These are phyloP conservation scores for Prolemur simus DNA, from an alignment of 2,113 vertebrate genomes.

Conservation along the genomic window DNA sequence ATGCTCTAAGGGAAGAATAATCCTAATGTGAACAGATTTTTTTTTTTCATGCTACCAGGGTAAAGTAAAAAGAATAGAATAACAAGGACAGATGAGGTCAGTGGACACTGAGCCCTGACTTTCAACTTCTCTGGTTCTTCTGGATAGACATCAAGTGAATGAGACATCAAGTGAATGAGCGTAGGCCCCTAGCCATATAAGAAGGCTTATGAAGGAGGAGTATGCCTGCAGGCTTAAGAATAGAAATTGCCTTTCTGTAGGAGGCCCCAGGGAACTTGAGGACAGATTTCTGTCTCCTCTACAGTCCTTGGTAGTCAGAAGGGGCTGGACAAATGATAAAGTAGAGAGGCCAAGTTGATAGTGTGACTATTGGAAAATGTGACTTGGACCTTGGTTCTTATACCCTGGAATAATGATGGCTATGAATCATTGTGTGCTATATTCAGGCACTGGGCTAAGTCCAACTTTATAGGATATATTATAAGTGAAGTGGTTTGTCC, in stretches of 20 bases:
- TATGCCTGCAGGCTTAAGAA: not conserved
- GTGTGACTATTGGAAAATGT: not conserved
- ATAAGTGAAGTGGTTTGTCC: not conserved
- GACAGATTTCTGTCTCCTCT: not conserved
- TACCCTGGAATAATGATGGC: not conserved
- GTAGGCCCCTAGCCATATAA: not conserved
- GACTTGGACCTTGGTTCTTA: not conserved
- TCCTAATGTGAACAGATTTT: not conserved
- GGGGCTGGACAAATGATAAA: not conserved
- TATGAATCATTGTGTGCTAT: not conserved
- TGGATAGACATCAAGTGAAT: not conserved
- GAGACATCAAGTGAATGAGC: not conserved
- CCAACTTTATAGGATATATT: not conserved
- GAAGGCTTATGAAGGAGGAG: not conserved
- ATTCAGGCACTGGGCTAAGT: not conserved
- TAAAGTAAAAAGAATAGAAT: not conserved
- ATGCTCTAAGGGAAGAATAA: not conserved
- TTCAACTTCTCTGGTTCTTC: not conserved
- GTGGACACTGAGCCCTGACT: not conserved
- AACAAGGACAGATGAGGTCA: not conserved
- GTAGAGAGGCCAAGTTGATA: not conserved
- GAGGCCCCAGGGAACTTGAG: not conserved
- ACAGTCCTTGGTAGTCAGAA: not conserved
- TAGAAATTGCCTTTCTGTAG: not conserved
- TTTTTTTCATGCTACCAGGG: not conserved